These are phyloP conservation scores for Scolopax rusticola DNA, from an alignment of 2,797 vertebrate genomes.

Conservation along the genomic window DNA sequence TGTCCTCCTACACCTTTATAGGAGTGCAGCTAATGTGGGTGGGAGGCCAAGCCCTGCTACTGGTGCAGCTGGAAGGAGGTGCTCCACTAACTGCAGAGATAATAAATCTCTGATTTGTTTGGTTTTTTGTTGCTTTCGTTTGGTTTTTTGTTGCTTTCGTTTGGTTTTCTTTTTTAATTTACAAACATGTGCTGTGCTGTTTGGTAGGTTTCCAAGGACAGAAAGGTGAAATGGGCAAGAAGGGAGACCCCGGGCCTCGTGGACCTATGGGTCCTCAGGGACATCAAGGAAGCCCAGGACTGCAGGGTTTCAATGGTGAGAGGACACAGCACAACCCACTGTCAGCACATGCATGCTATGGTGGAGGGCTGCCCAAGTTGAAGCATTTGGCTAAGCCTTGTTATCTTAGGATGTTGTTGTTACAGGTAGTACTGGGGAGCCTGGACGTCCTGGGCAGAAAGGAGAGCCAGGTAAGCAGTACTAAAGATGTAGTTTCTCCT, in stretches of 20 bases:
- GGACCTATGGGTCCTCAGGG: conserved; percentile 18
- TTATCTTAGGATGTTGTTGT: neutral
- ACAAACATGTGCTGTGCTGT: neutral
- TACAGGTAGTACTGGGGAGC: neutral
- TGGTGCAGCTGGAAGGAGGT: neutral
- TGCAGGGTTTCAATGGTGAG: neutral
- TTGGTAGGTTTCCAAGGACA: conserved; percentile 35
- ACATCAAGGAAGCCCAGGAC: neutral
- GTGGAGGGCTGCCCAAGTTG: neutral
- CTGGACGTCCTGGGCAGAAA: conserved; percentile 40
- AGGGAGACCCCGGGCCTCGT: neutral
- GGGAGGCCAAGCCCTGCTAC: neutral
- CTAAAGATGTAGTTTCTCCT: neutral
- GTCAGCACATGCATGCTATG: rapidly evolving
- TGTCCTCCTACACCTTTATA: neutral
- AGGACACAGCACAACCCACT: neutral
- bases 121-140: neutral
- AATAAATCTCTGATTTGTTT: neutral
- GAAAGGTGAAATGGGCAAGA: conserved; percentile 28
- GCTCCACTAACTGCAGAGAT: neutral
- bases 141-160: neutral
- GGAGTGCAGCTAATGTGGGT: neutral
- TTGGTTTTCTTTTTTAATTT: neutral
- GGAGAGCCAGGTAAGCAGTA: conserved; percentile 62
- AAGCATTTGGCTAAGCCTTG: rapidly evolving